Base-by-base conservation (phyloP, 2,113 vertebrate genomes). In the Scatophagus argus region DNA sequence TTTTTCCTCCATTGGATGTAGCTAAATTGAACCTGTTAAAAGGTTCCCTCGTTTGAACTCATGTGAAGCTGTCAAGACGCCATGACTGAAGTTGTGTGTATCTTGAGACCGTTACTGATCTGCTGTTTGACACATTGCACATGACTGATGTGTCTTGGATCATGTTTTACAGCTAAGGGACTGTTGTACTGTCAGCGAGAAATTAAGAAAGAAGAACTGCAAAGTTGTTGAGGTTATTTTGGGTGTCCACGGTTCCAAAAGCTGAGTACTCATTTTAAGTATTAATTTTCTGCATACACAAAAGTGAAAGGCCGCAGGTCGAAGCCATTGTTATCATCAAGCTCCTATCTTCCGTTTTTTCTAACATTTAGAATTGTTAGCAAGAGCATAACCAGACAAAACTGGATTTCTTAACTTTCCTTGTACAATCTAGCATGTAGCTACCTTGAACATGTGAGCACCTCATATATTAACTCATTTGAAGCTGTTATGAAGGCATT, bases 91-190 rank as follows among this genome's bases (percentile, higher is more conserved):
- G 60, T 39, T 2, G 5, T 72, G 39, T 36, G 34, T 54, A 41
- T 54, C 46, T 31, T 36, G 21, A 29, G 32, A 32, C 21, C 25
- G 41, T n/a, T 46, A 58, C 67, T 69, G 62, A 73, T 73, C 25
- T 36, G 58, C 62, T 55, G 76, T 80, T 68, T 63, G 80, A 72
- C 72, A 58, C 41, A 62, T 60, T 62, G 51, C 56, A 52, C 58
- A 17, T 7, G 9, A 73, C 1, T 68, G 39, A 56, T n/a, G 41
- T 38, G 52, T 65, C 7, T 72, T 9, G 55, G 21, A 70, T 75
- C 31, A 17, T 36, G 46, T 65, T 51, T 54, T 64, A 46, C 43
- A 78, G 70, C 60, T 17, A 23, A 32, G 70, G 60, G 43, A 69
- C 44, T 71, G 74, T 27, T 41, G 63, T 58, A 82, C 62, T 56